phyloP scores from a whole-genome alignment of 2,797 vertebrate species.

The Microhierax caerulescens region DNA sequence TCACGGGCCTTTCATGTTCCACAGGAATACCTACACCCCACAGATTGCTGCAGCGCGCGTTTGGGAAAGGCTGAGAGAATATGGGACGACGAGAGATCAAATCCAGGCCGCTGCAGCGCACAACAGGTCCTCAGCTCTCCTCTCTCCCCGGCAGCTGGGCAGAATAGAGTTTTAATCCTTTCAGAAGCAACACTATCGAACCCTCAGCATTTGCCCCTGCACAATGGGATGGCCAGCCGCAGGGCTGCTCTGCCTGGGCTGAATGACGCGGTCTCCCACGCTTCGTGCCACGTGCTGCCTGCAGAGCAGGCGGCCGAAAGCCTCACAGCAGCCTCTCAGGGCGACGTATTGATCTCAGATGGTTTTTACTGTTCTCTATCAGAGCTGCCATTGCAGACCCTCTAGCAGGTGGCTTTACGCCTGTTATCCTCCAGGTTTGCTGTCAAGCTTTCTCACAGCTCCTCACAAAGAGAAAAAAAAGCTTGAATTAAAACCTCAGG shows the following conservation, averaged over 20 bases:
- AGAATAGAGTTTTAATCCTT: background rate
- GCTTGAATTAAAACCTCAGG: background rate
- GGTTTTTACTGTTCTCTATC: background rate
- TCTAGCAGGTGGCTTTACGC: background rate
- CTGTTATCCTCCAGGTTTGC: background rate
- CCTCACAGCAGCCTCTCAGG: background rate
- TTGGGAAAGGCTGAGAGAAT: background rate
- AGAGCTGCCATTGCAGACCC: background rate
- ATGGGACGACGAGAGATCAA: background rate
- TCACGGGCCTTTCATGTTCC: conserved; percentile 49
- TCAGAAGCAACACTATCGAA: background rate
- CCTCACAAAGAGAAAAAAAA: background rate
- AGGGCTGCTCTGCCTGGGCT: background rate
- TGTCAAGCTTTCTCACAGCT: background rate
- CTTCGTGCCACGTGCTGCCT: background rate
- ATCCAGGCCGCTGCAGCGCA: background rate
- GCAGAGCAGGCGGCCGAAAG: background rate
- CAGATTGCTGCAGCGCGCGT: background rate
- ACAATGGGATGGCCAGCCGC: background rate
- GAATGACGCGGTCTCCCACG: background rate
- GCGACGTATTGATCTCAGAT: background rate
- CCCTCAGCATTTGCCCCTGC: background rate
- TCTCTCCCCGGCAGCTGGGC: background rate
- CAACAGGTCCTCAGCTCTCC: background rate
- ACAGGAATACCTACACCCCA: background rate